Base-by-base conservation (phyloP, 2,113 vertebrate species). In the Hylia prasina region DNA sequence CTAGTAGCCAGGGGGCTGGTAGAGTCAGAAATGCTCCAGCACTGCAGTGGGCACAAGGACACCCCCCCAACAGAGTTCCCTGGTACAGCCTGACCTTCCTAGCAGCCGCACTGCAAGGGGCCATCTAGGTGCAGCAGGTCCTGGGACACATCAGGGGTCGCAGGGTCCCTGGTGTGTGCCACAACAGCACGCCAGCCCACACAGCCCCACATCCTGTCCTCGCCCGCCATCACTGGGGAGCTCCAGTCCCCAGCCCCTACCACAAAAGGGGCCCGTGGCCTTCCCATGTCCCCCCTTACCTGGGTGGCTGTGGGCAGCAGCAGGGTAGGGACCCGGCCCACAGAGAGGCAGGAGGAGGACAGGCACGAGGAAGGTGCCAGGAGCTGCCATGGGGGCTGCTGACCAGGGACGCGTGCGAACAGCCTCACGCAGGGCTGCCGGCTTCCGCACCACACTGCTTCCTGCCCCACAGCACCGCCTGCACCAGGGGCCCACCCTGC, bases 121-220 rank as follows among this genome's bases (percentile, higher is more conserved):
- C 21, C 22, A 7, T 3, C 4, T 1, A 30, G 13, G 20, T 42
- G 37, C 47, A 0, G 0, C 42, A 39, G 3, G 28, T 53, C 42
- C 8, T 4, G 3, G 27, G 40, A 5, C 2, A 1, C 30, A 7
- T 2, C 0, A 0, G 3, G 10, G 7, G 15, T 9, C 0, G 1
- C 4, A 4, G 44, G 11, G 28, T 24, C n/a, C 77, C 76, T 6
- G 48, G 15, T 0, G 11, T 28, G 65, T 0, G 1, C 17, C 37
- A 20, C 53, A 22, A 2, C 2, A 10, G 35, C 35, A 6, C 0
- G 0, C 61, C 18, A 6, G 33, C 79, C 78, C 82, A 27, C 11
- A 1, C 47, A 45, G 58, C n/a, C 45, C 15, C 37, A 57, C 7
- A 2, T 45, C 58, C 65, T 73, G 42, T 25, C 51, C 60, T 72